Evolutionary conservation across 1,140 invertebrate species (phyloP).

Genomic region (Caenorhabditis brenneri): DNA sequence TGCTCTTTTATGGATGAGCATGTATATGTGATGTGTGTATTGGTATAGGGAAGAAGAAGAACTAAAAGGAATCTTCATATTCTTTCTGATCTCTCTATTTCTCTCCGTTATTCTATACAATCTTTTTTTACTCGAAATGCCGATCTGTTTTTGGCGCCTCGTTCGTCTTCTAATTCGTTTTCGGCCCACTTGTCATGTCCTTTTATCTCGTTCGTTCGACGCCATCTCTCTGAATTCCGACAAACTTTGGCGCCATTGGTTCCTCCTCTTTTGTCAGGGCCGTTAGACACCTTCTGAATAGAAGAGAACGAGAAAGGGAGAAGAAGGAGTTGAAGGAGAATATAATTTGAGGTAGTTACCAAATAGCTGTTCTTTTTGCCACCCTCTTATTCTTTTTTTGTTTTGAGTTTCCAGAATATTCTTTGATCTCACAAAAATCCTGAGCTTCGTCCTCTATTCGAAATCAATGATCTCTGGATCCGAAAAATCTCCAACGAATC

Average conservation of each 20-base stretch:
- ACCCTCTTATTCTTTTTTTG: background rate
- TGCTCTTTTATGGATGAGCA: constrained; percentile 42
- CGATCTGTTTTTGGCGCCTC: constrained; percentile 20
- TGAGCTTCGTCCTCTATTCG: too few species aligned
- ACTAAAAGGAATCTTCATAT: background rate
- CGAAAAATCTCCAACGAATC: too few species aligned
- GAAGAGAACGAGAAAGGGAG: background rate
- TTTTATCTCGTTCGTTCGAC: constrained; percentile 10
- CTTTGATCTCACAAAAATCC: too few species aligned
- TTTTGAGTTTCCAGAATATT: too few species aligned
- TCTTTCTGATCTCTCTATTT: constrained; percentile 5
- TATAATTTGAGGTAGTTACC: constrained; percentile 41
- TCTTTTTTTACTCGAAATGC: background rate
- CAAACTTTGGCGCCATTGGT: constrained; percentile 37
- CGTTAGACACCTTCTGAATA: constrained; percentile 25
- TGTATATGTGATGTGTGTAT: constrained; percentile 30
- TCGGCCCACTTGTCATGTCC: constrained; percentile 39
- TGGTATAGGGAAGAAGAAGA: too few species aligned
- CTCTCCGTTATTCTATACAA: background rate
- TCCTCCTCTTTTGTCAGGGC: background rate
- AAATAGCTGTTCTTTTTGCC: constrained; percentile 37
- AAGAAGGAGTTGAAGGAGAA: background rate
- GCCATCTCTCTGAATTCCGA: background rate
- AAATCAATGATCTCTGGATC: too few species aligned
- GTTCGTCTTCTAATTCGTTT: constrained; percentile 32